Conservation (phyloP, 2,113 vertebrate genomes). For the Pholis gunnellus region DNA sequence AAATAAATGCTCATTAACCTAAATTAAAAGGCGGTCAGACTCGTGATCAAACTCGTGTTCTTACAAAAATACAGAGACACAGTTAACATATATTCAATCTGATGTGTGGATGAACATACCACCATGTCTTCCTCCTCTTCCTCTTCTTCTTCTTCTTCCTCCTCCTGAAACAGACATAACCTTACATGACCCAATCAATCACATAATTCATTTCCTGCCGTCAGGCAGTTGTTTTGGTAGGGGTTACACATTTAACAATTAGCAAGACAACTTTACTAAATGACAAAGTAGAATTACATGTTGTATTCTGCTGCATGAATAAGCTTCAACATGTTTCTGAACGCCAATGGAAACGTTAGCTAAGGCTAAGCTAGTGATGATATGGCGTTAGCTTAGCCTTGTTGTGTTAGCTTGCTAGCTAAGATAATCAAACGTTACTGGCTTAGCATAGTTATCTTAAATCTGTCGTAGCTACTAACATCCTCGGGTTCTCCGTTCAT, state of each 20-base stretch:
- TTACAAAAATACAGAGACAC: neutral
- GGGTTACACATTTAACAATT: neutral
- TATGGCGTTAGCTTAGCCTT: constrained; percentile 28
- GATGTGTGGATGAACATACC: constrained; percentile 67
- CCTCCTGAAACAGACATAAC: constrained; percentile 59
- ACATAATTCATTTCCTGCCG: neutral
- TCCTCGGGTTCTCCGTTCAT: constrained; percentile 82
- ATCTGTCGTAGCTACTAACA: constrained; percentile 33
- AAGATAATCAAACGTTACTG: neutral
- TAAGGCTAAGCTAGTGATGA: constrained; percentile 39
- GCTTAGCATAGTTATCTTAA: neutral
- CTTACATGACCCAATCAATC: neutral
- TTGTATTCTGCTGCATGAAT: neutral
- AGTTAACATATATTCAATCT: neutral
- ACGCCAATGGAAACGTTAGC: neutral
- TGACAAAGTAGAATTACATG: accelerated
- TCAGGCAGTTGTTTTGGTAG: neutral
- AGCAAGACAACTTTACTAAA: neutral
- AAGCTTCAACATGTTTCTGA: neutral
- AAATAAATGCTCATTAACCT: neutral
- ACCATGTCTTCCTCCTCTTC: constrained; percentile 83
- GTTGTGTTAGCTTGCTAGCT: constrained; percentile 8
- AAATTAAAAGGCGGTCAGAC: neutral
- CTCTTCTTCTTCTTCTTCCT: constrained; percentile 72
- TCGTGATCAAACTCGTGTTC: neutral